phyloP scores from a whole-genome alignment of 2,113 vertebrate genomes.

The Hippocampus zosterae region DNA sequence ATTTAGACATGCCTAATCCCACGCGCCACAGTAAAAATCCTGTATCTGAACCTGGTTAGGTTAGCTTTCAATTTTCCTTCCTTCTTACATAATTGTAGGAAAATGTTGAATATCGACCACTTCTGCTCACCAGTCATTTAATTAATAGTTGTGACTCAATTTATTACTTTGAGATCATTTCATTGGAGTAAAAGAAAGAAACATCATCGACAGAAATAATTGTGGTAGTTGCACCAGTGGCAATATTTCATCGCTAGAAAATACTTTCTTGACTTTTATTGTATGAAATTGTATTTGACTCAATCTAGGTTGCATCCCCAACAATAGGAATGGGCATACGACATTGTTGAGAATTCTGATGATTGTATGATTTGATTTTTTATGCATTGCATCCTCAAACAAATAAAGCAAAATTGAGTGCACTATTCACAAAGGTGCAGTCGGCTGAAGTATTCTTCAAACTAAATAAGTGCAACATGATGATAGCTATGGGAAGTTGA shows the following conservation, averaged over 20 bases:
- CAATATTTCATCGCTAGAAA: no score
- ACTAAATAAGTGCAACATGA: no score
- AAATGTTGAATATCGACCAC: not conserved
- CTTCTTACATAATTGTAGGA: not conserved
- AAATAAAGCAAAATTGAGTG: not conserved
- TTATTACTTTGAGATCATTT: not conserved
- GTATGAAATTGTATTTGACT: no score
- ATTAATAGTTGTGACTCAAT: not conserved
- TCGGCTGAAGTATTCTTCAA: no score
- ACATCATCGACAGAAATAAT: not conserved
- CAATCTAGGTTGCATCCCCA: no score
- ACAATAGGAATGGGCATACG: no score
- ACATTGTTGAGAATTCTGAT: not conserved
- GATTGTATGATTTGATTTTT: not conserved
- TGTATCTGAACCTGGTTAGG: constrained; percentile 17
- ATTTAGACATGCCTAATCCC: constrained; percentile 54
- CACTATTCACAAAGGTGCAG: not conserved
- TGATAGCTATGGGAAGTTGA: no score
- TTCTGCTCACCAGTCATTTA: not conserved
- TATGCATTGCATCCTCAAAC: not conserved
- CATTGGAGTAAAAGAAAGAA: not conserved
- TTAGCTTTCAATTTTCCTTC: constrained; percentile 22
- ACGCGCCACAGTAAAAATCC: constrained; percentile 41
- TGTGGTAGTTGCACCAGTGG: no score
- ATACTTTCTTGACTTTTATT: no score